Base-by-base conservation (phyloP, 2,888 invertebrate genomes). In the Plebejus argus region DNA sequence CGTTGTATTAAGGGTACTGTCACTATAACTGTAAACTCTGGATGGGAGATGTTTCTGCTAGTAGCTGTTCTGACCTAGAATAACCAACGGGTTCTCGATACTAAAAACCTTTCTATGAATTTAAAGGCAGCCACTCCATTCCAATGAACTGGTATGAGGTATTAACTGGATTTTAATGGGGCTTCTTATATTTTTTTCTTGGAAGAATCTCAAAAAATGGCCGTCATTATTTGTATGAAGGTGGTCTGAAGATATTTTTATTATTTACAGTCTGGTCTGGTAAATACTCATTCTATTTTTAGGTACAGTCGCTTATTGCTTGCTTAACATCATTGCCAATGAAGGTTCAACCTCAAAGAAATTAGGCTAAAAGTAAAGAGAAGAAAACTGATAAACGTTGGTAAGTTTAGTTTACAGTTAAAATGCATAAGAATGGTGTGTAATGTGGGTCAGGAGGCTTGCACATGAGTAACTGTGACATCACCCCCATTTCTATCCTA, bases 371-470 rank as follows among this genome's bases (percentile, higher is more conserved):
- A 66, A 66, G 66, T 66, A 12, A 66, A 28, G 66, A 18, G 28
- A 66, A 28, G 66, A 4, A 70, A 75, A 78, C 45, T 78, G 74
- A 70, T 77, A 58, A 77, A 58, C 56, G 56, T 78, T 74, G 72
- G 76, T 79, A 75, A 74, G 49, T 28, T 74, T 74, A 53, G 53
- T 74, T 74, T 74, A 74, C 53, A 74, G 74, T 53, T 49, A 74
- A 74, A 74, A 74, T 74, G 74, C 74, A 74, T 74, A 53, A 74
- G 49, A 53, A 81, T 78, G 82, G 82, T 80, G 82, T 83, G 82
- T 86, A 84, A 93, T 92, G 85, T 93, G 90, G 92, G 93, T 93
- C 93, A 93, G 89, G 86, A 89, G 89, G 90, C 85, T 86, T 85
- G 81, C 80, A 83, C 79, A 81, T 82, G 78, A 80, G 76, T 79